Percentiles rank a stretch among this genome's conserved stretches.
Evolutionary conservation across 2,888 invertebrate genomes (phyloP).

Genomic region (Idaea straminata): DNA sequence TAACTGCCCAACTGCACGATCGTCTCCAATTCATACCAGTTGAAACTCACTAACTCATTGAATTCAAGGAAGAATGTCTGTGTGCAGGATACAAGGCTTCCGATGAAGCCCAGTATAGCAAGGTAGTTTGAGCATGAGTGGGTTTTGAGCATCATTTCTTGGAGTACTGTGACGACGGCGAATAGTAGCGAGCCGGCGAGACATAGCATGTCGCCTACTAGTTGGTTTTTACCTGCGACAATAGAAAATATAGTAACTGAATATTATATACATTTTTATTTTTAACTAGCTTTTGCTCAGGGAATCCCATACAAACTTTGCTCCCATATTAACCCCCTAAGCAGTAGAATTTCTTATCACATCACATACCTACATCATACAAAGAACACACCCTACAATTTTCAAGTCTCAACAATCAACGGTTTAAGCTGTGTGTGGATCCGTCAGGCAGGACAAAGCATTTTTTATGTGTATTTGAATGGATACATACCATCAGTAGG

Average conservation of each 20-base stretch:
- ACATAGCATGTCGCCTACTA: slow-evolving; percentile 91
- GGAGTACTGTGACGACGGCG: slow-evolving; percentile 88
- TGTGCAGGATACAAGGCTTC: slow-evolving; percentile 86
- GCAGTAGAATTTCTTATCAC: no score
- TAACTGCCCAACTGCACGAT: slow-evolving; percentile 81
- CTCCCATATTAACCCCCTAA: no score
- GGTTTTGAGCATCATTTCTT: slow-evolving; percentile 90
- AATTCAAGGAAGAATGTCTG: slow-evolving; percentile 90
- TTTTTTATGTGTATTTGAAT: neutral
- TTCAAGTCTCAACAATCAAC: no score
- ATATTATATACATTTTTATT: no score
- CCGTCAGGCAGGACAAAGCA: no score
- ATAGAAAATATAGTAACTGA: slow-evolving; percentile 11
- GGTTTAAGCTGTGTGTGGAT: no score
- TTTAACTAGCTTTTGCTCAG: neutral
- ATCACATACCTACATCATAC: no score
- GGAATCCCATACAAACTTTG: no score
- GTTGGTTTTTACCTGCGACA: slow-evolving; percentile 85
- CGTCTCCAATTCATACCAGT: slow-evolving; percentile 85
- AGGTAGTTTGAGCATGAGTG: slow-evolving; percentile 89
- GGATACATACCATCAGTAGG: slow-evolving; percentile 79
- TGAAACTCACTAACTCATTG: slow-evolving; percentile 82
- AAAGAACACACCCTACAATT: no score
- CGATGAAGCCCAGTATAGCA: slow-evolving; percentile 89
- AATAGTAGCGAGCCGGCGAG: slow-evolving; percentile 88